These are phyloP conservation scores for Dallia pectoralis DNA, from an alignment of 2,797 vertebrate genomes.

Conservation along the genomic window DNA sequence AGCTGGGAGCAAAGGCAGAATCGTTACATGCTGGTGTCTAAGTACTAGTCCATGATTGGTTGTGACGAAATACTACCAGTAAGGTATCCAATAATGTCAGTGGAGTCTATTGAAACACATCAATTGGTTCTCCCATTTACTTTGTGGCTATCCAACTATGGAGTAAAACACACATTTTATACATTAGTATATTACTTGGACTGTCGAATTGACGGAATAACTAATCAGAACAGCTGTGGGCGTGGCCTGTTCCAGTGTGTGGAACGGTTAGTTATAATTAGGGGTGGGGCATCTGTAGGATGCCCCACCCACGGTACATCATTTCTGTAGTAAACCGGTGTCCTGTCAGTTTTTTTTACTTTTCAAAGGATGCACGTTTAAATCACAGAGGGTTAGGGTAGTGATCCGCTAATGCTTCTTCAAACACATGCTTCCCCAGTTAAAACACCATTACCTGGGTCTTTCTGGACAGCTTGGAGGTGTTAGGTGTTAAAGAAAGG, in stretches of 20 bases:
- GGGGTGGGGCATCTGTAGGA: neutral
- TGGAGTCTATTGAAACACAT: conserved; percentile 36
- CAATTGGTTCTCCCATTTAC: conserved; percentile 55
- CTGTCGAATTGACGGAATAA: neutral
- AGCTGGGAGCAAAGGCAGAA: conserved; percentile 39
- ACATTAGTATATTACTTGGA: no score
- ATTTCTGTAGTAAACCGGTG: conserved; percentile 1
- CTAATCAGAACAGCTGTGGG: neutral
- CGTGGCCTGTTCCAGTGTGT: neutral
- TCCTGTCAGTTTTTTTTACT: conserved; percentile 42
- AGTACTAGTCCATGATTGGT: neutral
- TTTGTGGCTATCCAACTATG: conserved; percentile 10
- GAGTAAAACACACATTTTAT: neutral
- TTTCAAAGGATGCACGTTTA: conserved; percentile 21
- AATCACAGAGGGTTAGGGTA: conserved; percentile 40
- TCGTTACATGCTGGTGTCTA: neutral
- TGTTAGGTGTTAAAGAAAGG: conserved; percentile 15
- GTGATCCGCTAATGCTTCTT: conserved; percentile 49
- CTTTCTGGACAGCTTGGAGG: conserved; percentile 27
- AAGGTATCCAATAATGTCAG: neutral
- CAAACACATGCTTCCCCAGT: conserved; percentile 48
- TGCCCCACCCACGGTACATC: neutral
- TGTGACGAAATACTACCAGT: neutral
- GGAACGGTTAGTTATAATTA: neutral
- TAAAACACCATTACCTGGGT: conserved; percentile 47